Conservation (phyloP, 2,888 invertebrate genomes). For the Leuctra nigra region DNA sequence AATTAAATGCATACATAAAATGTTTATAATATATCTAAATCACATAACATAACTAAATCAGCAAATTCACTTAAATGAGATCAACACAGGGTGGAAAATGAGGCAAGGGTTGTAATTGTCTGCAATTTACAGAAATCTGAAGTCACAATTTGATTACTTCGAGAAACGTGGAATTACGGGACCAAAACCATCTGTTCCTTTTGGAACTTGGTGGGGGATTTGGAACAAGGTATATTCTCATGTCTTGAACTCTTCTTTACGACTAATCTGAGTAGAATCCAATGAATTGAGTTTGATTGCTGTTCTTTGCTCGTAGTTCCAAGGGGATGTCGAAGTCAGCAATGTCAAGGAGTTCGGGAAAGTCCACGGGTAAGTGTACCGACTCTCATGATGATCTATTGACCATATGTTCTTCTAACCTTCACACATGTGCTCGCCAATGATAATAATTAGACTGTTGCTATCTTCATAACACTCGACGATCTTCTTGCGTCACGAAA, state of each 20-base stretch:
- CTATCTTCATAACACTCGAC: too few species aligned
- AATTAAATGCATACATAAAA: too few species aligned
- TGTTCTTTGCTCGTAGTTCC: constrained; percentile 16
- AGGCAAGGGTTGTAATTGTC: neutral
- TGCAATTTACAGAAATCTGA: constrained; percentile 6
- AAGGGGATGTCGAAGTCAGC: constrained; percentile 24
- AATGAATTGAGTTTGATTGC: neutral
- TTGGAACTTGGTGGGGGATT: constrained; percentile 21
- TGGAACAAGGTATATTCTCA: constrained; percentile 21
- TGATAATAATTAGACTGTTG: too few species aligned
- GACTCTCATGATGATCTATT: too few species aligned
- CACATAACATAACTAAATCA: too few species aligned
- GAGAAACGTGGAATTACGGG: constrained; percentile 18
- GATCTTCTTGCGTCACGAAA: too few species aligned
- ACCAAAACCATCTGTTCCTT: constrained; percentile 14
- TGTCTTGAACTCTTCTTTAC: neutral
- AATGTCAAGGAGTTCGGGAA: constrained; percentile 21
- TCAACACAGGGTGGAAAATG: too few species aligned
- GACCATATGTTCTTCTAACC: too few species aligned
- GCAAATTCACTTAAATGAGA: too few species aligned
- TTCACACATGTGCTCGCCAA: too few species aligned
- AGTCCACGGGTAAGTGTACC: constrained; percentile 23
- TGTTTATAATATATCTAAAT: too few species aligned
- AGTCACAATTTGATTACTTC: constrained; percentile 15
- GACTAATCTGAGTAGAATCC: neutral